Base-by-base conservation (phyloP, 2,113 vertebrate genomes). In the Clarias gariepinus region DNA sequence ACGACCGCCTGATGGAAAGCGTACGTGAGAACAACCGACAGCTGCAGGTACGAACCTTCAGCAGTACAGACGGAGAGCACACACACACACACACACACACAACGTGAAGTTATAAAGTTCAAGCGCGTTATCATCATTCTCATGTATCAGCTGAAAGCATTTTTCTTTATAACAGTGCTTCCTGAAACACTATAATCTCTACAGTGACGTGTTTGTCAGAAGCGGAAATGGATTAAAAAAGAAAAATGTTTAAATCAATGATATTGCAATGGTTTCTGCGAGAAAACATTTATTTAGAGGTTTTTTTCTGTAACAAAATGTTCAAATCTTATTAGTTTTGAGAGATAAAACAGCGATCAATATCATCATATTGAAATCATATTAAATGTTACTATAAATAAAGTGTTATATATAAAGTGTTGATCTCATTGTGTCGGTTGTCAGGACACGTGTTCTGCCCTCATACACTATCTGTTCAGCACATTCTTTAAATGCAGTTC, bases 1-100 rank as follows among this genome's bases (percentile, higher is more conserved):
- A 98, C 1, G 97, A 98, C 93, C 88, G 91, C 4, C 94, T 99
- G 47, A 41, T 99, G 93, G 94, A 96, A 84, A 94, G 95, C 4
- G 92, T 98, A 28, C 90, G 97, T 33, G 97, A 98, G 81, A 98
- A 97, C 90, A 99, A 97, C 91, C 93, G 94, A 13, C 96, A 97
- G 90, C 96, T 98, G 74, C 97, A 98, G 97, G 98, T 99, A 94
- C 89, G 36, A 21, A 18, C 7, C 36, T 1, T 30, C 63, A 85
- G 30, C 30, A 18, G 66, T 2, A 33, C 28, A 33, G 9, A 30
- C 16, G 64, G 28, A 68, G 25, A 66, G n/a, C 64, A 6, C 9
- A 30, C 16, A 71, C 30, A 21, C 47, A 47, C 47, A 47, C 47
- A 47, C 47, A 47, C 47, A 47, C 7, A 47, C 16, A 71, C 30